Evolutionary conservation across 1,140 invertebrate genomes (phyloP).

Genomic region (Bombus consobrinus): DNA sequence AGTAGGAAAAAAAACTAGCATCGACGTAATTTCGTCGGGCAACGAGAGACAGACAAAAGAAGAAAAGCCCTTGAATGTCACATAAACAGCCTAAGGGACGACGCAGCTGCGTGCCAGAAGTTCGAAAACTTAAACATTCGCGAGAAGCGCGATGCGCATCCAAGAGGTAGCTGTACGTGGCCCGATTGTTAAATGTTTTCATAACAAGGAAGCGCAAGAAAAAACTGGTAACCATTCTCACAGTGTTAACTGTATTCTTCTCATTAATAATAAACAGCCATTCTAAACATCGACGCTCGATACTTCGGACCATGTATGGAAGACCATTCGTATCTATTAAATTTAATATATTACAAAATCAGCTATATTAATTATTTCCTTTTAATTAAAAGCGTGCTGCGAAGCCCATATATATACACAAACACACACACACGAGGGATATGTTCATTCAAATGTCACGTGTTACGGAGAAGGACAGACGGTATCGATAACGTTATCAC

Average conservation of each 20-base stretch:
- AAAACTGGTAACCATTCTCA: slow-evolving; percentile 45
- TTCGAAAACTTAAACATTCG: slow-evolving; percentile 12
- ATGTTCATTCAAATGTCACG: background rate
- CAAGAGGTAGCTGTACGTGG: slow-evolving; percentile 9
- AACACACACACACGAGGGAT: fast-evolving
- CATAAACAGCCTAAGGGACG: slow-evolving; percentile 35
- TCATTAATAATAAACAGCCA: slow-evolving; percentile 38
- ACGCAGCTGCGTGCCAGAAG: slow-evolving; percentile 50
- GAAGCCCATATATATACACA: no score
- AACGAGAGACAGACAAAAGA: slow-evolving; percentile 7
- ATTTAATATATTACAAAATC: background rate
- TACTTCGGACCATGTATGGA: background rate
- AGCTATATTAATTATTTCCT: background rate
- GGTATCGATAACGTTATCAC: slow-evolving; percentile 5
- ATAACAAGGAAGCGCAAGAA: slow-evolving; percentile 33
- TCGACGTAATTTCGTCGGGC: slow-evolving; percentile 51
- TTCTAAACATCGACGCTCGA: background rate
- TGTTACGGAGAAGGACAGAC: background rate
- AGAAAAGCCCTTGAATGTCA: slow-evolving; percentile 10
- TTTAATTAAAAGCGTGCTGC: background rate
- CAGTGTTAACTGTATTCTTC: slow-evolving; percentile 37
- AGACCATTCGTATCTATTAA: background rate
- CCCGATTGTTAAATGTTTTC: slow-evolving; percentile 43
- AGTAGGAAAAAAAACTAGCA: slow-evolving; percentile 14
- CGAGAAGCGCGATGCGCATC: background rate